Percentiles rank a stretch among this genome's conserved stretches.
Evolutionary conservation across 2,797 vertebrate genomes (phyloP).

Genomic region (Anabacerthia variegaticeps): DNA sequence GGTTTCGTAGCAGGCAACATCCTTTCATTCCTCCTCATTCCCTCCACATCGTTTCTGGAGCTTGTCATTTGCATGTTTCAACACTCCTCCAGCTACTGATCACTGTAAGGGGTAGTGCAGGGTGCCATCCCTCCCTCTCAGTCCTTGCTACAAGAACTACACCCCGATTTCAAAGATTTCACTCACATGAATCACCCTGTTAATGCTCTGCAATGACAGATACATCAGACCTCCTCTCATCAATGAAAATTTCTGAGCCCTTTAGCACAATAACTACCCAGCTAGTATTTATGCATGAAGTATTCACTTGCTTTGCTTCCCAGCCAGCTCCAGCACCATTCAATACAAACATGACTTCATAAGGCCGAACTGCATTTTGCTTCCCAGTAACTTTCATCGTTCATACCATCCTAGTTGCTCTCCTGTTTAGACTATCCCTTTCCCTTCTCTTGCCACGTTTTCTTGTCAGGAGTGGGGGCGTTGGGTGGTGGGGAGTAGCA

Average conservation of each 20-base stretch:
- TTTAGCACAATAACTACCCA: neutral
- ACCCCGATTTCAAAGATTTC: neutral
- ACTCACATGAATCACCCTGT: neutral
- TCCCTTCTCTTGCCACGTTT: neutral
- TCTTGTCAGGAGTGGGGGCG: neutral
- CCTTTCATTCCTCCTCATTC: neutral
- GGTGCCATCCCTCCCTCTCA: neutral
- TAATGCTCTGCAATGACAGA: neutral
- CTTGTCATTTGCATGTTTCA: neutral
- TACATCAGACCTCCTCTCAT: conserved; percentile 15
- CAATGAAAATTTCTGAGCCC: neutral
- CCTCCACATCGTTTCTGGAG: neutral
- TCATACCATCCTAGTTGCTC: neutral
- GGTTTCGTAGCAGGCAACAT: neutral
- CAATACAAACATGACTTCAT: neutral
- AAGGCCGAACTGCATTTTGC: neutral
- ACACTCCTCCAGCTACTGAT: neutral
- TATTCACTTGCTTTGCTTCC: neutral
- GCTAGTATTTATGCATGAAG: neutral
- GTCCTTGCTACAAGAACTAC: neutral
- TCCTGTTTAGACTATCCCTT: neutral
- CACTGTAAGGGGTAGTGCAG: neutral
- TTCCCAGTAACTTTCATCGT: neutral
- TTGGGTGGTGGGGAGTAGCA: neutral
- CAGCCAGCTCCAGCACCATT: neutral